Evolutionary conservation across 2,797 vertebrate genomes (phyloP), one percentile per base, ranked within the genome.

Genomic region (Neopelma chrysocephalum): DNA sequence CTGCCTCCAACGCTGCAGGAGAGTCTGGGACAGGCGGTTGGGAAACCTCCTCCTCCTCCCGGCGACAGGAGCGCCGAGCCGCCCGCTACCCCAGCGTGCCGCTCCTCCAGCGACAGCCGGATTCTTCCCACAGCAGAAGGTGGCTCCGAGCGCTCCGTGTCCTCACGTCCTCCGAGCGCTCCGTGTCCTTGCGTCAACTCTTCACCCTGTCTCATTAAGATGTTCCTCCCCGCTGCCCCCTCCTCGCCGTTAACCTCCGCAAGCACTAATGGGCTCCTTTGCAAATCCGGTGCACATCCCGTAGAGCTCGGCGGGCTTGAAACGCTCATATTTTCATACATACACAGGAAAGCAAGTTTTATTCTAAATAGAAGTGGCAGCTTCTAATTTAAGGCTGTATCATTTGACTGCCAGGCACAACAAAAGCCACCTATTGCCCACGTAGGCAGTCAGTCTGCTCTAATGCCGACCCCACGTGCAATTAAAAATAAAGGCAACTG

Each of bases 351-450:
- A 87, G 73, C 68, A 65, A 84, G 81, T 64, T 75, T 93, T 26
- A 68, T 14, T 69, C 87, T 93, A 94, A 97, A 91, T 7, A 68
- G 83, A 97, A 97, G 69, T 71, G 82, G 90, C 90, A 95, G 89
- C 86, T 94, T 94, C 95, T 89, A 75, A 93, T 94, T 96, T 94
- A 93, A 94, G 94, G 66, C 72, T 54, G 16, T 16, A 34, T 48
- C 66, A 57, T 47, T 87, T 93, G 86, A 88, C 93, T 82, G 72
- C 81, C 10, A 83, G 84, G 91, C 95, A 91, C 92, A 96, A 97
- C 89, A 96, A 96, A 68, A 96, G 87, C 80, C 69, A 96, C 88
- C 84, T 93, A 77, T 71, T 93, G 83, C 80, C 80, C 90, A 94
- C 15, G 31, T n/a, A 48, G 57, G 53, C 86, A 89, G 40, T 58